Conservation (phyloP, 1,140 invertebrate genomes). For the Riptortus pedestris region DNA sequence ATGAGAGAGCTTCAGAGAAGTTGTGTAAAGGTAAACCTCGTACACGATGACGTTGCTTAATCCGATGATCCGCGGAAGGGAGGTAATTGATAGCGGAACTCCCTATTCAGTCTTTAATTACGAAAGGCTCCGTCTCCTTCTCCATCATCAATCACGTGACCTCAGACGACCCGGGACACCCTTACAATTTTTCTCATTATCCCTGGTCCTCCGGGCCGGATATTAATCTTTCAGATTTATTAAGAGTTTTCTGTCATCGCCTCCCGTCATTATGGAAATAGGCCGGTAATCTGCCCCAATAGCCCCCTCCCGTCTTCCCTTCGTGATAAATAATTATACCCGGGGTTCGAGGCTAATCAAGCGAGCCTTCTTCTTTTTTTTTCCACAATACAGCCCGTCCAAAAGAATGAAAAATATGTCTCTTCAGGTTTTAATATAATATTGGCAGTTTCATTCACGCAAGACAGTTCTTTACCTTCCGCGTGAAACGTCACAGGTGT, state of each 20-base stretch:
- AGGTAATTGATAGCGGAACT: too few species aligned
- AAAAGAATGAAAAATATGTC: slow-evolving; percentile 5
- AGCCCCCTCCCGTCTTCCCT: neutral
- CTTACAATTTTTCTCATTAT: slow-evolving; percentile 11
- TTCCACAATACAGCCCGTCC: too few species aligned
- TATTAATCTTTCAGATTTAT: slow-evolving; percentile 13
- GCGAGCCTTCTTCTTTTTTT: too few species aligned
- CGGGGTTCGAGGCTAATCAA: neutral
- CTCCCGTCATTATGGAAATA: slow-evolving; percentile 10
- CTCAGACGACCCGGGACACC: too few species aligned
- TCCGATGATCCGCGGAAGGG: too few species aligned
- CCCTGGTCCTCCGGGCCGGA: neutral
- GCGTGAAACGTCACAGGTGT: neutral
- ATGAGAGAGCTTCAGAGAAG: too few species aligned
- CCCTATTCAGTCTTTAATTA: too few species aligned
- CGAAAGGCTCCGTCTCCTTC: too few species aligned
- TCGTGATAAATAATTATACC: slow-evolving; percentile 1
- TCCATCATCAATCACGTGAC: slow-evolving; percentile 12
- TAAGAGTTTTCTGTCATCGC: neutral
- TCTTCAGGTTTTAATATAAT: neutral
- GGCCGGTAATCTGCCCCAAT: neutral
- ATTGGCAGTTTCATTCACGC: neutral
- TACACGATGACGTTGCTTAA: too few species aligned
- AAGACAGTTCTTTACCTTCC: too few species aligned
- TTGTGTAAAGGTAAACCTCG: too few species aligned